Evolutionary conservation across 1,140 invertebrate species (phyloP), one percentile per base, ranked within the genome.

Genomic region (Drosophila sulfurigaster): DNA sequence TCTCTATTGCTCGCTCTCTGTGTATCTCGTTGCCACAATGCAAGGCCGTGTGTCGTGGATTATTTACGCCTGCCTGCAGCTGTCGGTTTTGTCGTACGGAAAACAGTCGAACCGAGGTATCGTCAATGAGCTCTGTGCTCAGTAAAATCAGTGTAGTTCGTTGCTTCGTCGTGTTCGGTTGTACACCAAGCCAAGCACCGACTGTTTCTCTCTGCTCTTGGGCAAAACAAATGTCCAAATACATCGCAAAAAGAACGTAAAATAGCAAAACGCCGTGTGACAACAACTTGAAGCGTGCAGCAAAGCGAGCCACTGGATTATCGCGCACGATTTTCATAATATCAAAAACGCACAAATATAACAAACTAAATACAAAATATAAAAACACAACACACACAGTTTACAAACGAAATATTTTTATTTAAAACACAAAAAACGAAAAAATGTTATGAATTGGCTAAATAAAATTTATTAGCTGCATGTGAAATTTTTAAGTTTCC

Each of bases 1-100:
- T 46, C 56, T 25, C 20, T 25, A 25, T 25, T 5, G 59, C 58
- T 35, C 41, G 95, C 80, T 94, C 96, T 13, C 93, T 96, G 35
- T 41, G 35, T 38, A 38, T 38, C 35, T 38, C 35, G 35, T 10
- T 38, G 10, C 30, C 94, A 72, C 94, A 94, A 92, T 93, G 94
- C 83, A 92, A 94, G 94, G 75, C 92, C 93, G 81, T 92, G 81
- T 92, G 91, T 68, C 64, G 71, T 68, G 64, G 15, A 75, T 66
- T 79, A 81, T 82, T 72, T 75, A 79, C 76, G 79, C 66, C 77
- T 64, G 66, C 60, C 28, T 76, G 81, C 78, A 79, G 76, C 65
- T 87, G 76, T 64, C 59, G 28, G 51, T 71, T 43, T 28, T 38
- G 32, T 78, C 58, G 35, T 20, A 71, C 43, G 51, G 30, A 28